These are phyloP conservation scores for Molossus alvarezi DNA, from an alignment of 2,797 vertebrate species.

Conservation along the genomic window DNA sequence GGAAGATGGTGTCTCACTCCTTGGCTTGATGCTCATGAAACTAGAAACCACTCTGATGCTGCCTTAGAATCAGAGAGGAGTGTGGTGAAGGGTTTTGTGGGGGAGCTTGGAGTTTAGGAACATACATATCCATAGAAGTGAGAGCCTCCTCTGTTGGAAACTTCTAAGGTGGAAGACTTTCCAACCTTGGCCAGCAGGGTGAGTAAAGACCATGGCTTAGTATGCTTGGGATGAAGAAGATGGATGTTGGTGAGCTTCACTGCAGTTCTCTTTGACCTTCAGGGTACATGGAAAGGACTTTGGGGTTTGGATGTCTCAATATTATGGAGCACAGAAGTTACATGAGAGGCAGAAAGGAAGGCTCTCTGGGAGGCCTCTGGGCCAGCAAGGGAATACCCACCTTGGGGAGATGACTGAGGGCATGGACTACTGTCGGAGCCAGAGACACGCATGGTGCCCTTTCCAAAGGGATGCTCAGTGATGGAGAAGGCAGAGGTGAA, in stretches of 20 bases:
- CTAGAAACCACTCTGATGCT: neutral
- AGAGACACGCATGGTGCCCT: neutral
- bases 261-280: neutral
- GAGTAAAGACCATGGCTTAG: neutral
- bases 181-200: neutral
- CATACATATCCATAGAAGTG: neutral
- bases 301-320: neutral
- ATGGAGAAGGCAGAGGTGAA: neutral
- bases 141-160: neutral
- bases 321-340: neutral
- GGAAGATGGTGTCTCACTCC: neutral
- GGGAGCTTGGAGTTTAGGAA: neutral
- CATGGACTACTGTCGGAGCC: neutral
- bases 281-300: neutral
- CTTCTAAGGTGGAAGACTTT: neutral
- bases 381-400: neutral
- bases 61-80: neutral
- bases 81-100: neutral
- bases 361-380: neutral
- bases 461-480: neutral
- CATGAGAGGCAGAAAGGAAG: neutral
- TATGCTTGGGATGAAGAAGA: neutral
- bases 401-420: neutral
- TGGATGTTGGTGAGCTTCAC: neutral
- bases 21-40: neutral